phyloP scores from a whole-genome alignment of 2,888 invertebrate species.

The Hirtodrosophila histrioides region DNA sequence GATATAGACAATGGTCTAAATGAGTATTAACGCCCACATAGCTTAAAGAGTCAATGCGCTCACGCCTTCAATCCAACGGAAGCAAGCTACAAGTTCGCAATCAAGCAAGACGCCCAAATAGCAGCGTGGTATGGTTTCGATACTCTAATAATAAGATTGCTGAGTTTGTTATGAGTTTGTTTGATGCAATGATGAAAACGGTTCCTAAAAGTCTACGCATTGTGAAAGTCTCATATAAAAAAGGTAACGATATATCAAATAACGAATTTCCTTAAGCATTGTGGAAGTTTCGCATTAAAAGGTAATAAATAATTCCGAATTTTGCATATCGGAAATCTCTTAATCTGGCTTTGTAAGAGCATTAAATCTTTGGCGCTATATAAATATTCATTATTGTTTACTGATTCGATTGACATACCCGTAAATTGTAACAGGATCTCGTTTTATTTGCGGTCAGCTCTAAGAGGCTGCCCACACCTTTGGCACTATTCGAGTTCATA shows the following conservation, averaged over 20 bases:
- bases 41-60: constrained; percentile 37
- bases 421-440: constrained; percentile 53
- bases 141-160: constrained; percentile 3
- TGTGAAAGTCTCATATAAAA: neutral
- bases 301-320: too few species aligned
- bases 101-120: constrained; percentile 15
- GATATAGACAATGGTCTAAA: constrained; percentile 28
- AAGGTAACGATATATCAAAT: too few species aligned
- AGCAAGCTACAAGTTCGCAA: constrained; percentile 32
- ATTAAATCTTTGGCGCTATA: neutral
- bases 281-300: too few species aligned
- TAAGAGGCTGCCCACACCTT: constrained; percentile 31
- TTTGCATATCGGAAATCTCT: neutral
- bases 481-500: constrained; percentile 24
- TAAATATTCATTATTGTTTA: neutral
- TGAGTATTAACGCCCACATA: constrained; percentile 46
- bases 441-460: constrained; percentile 29
- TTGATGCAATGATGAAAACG: too few species aligned
- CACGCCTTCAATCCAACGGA: constrained; percentile 62
- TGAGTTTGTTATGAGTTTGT: neutral
- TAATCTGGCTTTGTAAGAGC: neutral
- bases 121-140: neutral
- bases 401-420: constrained; percentile 18
- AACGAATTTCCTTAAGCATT: too few species aligned
- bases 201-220: too few species aligned